Evolutionary conservation across 2,888 invertebrate genomes (phyloP), one percentile per base, ranked within the genome.

Genomic region (Dicranocentrus wangi): DNA sequence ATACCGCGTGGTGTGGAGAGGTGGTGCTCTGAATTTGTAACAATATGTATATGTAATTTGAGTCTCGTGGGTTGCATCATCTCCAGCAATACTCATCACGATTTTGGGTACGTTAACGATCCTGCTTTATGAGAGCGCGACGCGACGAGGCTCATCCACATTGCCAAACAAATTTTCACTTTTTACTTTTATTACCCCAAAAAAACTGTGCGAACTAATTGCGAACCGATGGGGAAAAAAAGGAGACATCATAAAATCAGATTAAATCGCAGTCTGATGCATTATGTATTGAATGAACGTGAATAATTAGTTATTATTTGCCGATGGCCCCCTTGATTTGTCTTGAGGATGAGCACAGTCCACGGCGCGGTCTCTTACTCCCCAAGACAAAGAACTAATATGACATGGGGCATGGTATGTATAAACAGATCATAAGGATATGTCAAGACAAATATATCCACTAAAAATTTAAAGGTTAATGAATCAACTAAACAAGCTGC

Each of bases 21-120:
- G 65, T 17, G 42, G 19, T 76, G 76, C 53, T 76, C 76, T 58
- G 68, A 76, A 76, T 66, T 68, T 60, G 21, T 58, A 76, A 66
- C 19, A 43, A 13, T 58, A 5, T 15, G 19, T 51, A 13, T 58
- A 5, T 15, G 19, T 51, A 25, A 58, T 27, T 58, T 15, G 8
- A 32, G 17, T 58, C 55, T 55, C 25, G 10, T 3, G 25, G 15
- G 60, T 75, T 75, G 60, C 76, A 68, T 76, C 76, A 76, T 68
- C 76, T 43, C 27, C 75, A 53, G 25, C 32, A 55, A 32, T 39
- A 51, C 42, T 65, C 75, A 55, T 75, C 65, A 65, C 75, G 39
- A 47, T 61, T 72, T 61, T 43, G n/a, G 27, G 7, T 1, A 2
- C 25, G 15, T 27, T 60, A 28, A 60, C 7, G 15, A 60, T 60